Base-by-base conservation (phyloP, 2,113 vertebrate genomes). In the Cheirogaleus medius region DNA sequence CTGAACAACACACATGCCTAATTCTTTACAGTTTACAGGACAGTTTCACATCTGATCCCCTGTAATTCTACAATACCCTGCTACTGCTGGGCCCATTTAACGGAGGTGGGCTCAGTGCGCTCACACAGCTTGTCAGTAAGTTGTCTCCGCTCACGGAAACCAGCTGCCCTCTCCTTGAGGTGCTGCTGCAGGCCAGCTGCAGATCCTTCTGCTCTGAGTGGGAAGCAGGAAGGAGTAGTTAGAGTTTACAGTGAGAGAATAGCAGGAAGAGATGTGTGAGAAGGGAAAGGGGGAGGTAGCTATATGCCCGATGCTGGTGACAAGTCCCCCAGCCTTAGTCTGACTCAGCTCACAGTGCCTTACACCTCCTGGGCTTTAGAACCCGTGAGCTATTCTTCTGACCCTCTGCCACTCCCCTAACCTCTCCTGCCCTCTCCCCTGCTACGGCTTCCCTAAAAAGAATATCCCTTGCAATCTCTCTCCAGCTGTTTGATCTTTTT, bases 401-500 rank as follows among this genome's bases (percentile, higher is more conserved):
- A 87, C 63, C 84, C 74, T 34, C 76, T 39, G 49, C 73, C 63
- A 52, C 80, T 34, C 60, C 81, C 77, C 44, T 82, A 74, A 56
- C 81, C 93, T 92, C 76, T 68, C n/a, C 18, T 64, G 83, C 83
- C 85, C 88, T 91, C 58, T 69, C 58, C 39, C 52, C 52, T 80
- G 32, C 88, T 71, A 49, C 68, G 90, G 81, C 76, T 77, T 82
- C 89, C 83, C 91, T 56, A 12, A 71, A 92, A 97, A 94, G 90
- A 97, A 96, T 77, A 82, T 71, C 89, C 56, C 0, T 18, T 71
- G 89, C 82, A 12, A 44, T 80, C 47, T 69, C 49, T 69, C 82
- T 93, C 94, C 96, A 97, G 97, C 93, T 97, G 94, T 94, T 95
- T 90, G 94, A 91, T 97, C 96, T 97, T 97, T 97, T 95, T 82